Conservation (phyloP, 2,888 invertebrate species). For the Hyposoter didymator region DNA sequence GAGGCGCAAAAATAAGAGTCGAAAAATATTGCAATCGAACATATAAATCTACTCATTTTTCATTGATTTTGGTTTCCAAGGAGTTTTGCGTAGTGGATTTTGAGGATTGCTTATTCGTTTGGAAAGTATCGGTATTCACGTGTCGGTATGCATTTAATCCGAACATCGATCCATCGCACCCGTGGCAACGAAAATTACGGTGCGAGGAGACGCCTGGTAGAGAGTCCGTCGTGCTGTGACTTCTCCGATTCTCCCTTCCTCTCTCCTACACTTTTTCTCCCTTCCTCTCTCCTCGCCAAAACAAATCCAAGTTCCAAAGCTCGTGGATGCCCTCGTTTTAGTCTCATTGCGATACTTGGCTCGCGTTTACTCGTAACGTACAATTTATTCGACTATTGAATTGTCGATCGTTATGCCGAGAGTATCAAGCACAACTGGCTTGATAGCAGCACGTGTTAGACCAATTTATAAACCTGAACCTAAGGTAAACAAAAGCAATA, state of each 20-base stretch:
- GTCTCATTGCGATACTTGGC: conserved; percentile 46
- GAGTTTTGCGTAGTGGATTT: neutral
- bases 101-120: neutral
- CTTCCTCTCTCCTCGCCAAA: neutral
- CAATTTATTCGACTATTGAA: conserved; percentile 5
- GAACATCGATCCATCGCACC: conserved; percentile 73
- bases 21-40: neutral
- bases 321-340: conserved; percentile 44
- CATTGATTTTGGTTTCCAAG: neutral
- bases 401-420: conserved; percentile 74
- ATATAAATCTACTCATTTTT: neutral
- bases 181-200: conserved; percentile 72
- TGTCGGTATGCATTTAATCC: conserved; percentile 48
- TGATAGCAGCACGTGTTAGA: conserved; percentile 79
- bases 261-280: neutral
- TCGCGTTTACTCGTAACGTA: neutral
- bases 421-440: conserved; percentile 80
- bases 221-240: conserved; percentile 13
- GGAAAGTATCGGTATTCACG: conserved; percentile 15
- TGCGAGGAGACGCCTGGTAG: conserved; percentile 62
- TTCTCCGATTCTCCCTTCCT: neutral
- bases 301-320: conserved; percentile 40
- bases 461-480: conserved; percentile 77
- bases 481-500: conserved; percentile 75
- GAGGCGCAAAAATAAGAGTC: neutral